Percentiles rank a stretch among this genome's conserved stretches.
Conservation (phyloP, 1,140 invertebrate species). For the Drosophila orosa region DNA sequence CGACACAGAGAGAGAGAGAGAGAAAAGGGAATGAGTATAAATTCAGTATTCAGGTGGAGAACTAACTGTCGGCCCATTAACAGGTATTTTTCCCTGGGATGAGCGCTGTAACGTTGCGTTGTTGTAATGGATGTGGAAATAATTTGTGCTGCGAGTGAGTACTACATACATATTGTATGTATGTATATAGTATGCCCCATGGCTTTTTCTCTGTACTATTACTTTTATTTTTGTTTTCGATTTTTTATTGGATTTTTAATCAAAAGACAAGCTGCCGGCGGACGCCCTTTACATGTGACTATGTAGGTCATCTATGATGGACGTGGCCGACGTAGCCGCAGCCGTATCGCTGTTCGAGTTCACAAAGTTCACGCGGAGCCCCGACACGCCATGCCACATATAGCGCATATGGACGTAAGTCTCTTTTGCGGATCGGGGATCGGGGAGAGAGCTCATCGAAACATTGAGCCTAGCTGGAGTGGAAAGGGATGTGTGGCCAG, state of each 20-base stretch:
- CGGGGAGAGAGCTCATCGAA: neutral
- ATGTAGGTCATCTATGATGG: constrained; percentile 69
- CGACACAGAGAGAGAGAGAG: constrained; percentile 9
- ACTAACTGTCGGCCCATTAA: constrained; percentile 6
- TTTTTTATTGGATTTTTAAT: constrained; percentile 70
- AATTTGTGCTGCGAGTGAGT: constrained; percentile 9
- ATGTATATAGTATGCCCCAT: neutral
- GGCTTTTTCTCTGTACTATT: constrained; percentile 22
- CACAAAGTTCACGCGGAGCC: constrained; percentile 54
- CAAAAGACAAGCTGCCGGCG: constrained; percentile 53
- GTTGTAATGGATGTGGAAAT: constrained; percentile 19
- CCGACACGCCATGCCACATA: constrained; percentile 51
- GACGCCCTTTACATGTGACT: constrained; percentile 34
- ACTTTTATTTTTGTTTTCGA: constrained; percentile 8
- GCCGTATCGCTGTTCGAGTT: constrained; percentile 47
- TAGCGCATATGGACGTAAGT: neutral
- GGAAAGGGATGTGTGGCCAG: constrained; percentile 2
- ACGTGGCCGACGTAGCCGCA: constrained; percentile 38
- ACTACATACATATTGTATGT: neutral
- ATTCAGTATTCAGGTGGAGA: constrained; percentile 12
- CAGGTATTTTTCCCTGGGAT: constrained; percentile 11
- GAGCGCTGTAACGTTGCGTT: neutral
- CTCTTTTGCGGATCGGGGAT: constrained; percentile 23
- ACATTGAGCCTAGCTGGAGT: constrained; percentile 1
- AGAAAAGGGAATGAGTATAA: neutral